Conservation (phyloP, 2,113 vertebrate species). For the Phoxinus phoxinus region DNA sequence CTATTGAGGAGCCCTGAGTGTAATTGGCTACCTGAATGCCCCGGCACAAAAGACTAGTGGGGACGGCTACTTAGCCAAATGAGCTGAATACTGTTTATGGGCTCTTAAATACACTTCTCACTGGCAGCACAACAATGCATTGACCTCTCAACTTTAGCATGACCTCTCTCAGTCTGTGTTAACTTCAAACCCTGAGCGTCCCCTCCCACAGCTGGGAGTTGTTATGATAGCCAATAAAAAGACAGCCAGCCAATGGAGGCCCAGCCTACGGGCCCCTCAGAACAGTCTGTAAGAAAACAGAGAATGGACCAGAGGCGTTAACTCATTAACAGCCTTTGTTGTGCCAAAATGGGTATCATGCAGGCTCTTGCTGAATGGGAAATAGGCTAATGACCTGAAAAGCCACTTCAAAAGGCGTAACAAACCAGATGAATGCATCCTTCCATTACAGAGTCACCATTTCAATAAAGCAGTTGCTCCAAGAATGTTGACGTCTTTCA, state of each 20-base stretch:
- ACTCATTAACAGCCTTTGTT: slow-evolving; percentile 68
- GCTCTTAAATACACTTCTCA: slow-evolving; percentile 76
- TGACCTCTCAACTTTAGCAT: slow-evolving; percentile 84
- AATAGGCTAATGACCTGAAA: slow-evolving; percentile 67
- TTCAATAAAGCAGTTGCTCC: slow-evolving; percentile 45
- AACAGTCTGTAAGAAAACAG: slow-evolving; percentile 52
- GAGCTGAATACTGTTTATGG: slow-evolving; percentile 82
- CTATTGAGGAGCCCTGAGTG: slow-evolving; percentile 78
- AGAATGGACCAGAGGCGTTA: slow-evolving; percentile 67
- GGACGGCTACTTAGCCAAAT: slow-evolving; percentile 75
- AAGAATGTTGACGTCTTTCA: slow-evolving; percentile 48
- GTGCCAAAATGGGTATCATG: slow-evolving; percentile 61
- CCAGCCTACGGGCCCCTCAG: slow-evolving; percentile 49
- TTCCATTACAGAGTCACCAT: slow-evolving; percentile 50
- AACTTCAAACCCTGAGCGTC: slow-evolving; percentile 75
- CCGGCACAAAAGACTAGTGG: slow-evolving; percentile 73
- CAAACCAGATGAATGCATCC: slow-evolving; percentile 58
- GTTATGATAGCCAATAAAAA: slow-evolving; percentile 77
- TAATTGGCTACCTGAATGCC: slow-evolving; percentile 79
- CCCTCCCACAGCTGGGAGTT: slow-evolving; percentile 85
- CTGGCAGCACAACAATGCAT: slow-evolving; percentile 75
- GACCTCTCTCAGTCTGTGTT: slow-evolving; percentile 73
- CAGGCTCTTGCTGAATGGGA: slow-evolving; percentile 62
- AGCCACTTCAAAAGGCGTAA: slow-evolving; percentile 64
- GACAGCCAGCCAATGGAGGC: slow-evolving; percentile 56